Base-by-base conservation (phyloP, 64 coral and sea anemone species). In the Montipora capricornis region DNA sequence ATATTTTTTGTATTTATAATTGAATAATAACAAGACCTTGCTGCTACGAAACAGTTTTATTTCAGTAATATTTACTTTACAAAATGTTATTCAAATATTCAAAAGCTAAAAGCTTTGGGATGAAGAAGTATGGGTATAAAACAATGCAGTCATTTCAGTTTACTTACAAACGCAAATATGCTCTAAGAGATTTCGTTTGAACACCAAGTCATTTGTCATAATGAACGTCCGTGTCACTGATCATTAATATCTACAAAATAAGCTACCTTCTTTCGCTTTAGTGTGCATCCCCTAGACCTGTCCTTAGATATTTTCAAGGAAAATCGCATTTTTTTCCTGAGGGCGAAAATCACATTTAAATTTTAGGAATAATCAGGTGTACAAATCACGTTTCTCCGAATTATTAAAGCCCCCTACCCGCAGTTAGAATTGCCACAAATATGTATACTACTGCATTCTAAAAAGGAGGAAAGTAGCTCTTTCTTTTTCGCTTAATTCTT, bases 401-500 rank as follows among this genome's bases (percentile, higher is more conserved):
- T 86, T 47, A 86, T 69, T 49, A 68, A 86, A 68, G 82, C 82
- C 48, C 6, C 71, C 62, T 73, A 15, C 22, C 82, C 46, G 61
- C 49, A 48, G 82, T 86, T 86, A 20, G 11, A 70, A 86, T 73
- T 86, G 81, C 82, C 82, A 22, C 82, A 73, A 86, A 37, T 37
- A 37, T 2, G 37, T 37, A 37, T 37, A 37, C 37, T 37, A 37
- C 37, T 37, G 37, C 37, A 37, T 37, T 37, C 37, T 37, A 37
- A 37, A 29, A 37, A 37, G 37, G 37, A 37, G 37, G 37, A 37
- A 37, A 37, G 37, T 37, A 37, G 1, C 37, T 37, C 53, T 11
- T 8, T 57, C 11, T 57, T 6, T 57, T 57, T 57, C 11, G 6
- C 6, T 0, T 57, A 57, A 11, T 11, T 7, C 6, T 57, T 57